Conservation (phyloP, 2,797 vertebrate genomes). For the Rhyacichthys aspro region DNA sequence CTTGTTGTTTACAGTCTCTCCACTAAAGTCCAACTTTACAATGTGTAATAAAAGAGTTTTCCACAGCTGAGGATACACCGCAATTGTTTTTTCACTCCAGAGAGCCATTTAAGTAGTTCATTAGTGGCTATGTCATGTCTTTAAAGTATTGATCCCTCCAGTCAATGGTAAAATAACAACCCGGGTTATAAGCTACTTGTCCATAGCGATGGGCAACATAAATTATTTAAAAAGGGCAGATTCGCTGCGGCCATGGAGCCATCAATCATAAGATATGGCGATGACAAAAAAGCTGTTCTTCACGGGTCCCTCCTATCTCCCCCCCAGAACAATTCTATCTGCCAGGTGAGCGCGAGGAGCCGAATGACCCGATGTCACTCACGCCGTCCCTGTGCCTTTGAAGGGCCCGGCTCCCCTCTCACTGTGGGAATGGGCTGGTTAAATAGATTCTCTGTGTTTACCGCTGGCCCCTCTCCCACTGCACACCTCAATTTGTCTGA, state of each 20-base stretch:
- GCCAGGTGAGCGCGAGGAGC: slow-evolving; percentile 93
- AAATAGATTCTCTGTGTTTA: slow-evolving; percentile 95
- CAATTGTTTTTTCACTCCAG: slow-evolving; percentile 78
- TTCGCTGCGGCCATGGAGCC: slow-evolving; percentile 96
- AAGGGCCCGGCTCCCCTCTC: slow-evolving; percentile 88
- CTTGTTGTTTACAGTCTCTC: slow-evolving; percentile 16
- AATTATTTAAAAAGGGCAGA: slow-evolving; percentile 99
- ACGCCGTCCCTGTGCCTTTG: slow-evolving; percentile 97
- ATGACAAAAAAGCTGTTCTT: slow-evolving; percentile 94
- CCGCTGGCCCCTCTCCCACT: slow-evolving; percentile 85
- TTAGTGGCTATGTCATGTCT: slow-evolving; percentile 89
- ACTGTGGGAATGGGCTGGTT: slow-evolving; percentile 89
- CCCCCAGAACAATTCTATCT: slow-evolving; percentile 98
- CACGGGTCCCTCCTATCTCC: slow-evolving; percentile 89
- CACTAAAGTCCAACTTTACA: slow-evolving; percentile 47
- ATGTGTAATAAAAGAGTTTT: slow-evolving; percentile 53
- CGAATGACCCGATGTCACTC: slow-evolving; percentile 95
- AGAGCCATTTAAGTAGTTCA: slow-evolving; percentile 84
- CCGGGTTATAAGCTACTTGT: slow-evolving; percentile 96
- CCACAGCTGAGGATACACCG: slow-evolving; percentile 65
- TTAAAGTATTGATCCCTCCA: slow-evolving; percentile 92
- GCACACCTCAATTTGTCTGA: slow-evolving; percentile 96
- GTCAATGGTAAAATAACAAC: slow-evolving; percentile 99
- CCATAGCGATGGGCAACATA: slow-evolving; percentile 97
- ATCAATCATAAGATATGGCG: slow-evolving; percentile 99